Conservation (phyloP, 1,140 invertebrate genomes). For the Coboldia fuscipes region DNA sequence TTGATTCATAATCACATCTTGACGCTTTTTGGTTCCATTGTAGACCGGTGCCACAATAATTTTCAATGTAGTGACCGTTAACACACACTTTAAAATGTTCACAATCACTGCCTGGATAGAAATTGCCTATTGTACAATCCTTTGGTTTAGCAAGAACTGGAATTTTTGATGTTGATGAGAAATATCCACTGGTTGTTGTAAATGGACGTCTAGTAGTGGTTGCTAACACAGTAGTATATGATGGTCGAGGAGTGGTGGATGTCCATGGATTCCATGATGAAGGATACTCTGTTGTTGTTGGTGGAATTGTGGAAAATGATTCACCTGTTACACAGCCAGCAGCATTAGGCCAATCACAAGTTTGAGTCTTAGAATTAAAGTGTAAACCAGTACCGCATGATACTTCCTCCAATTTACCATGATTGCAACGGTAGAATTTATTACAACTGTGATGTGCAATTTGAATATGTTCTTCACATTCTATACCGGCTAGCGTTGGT, state of each 20-base stretch:
- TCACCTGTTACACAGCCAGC: conserved; percentile 28
- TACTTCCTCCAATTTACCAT: conserved; percentile 11
- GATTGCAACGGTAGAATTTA: conserved; percentile 16
- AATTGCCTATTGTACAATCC: no score
- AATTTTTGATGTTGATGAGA: conserved; percentile 1
- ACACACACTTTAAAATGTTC: conserved; percentile 45
- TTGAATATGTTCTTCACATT: conserved; percentile 26
- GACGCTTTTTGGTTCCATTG: conserved; percentile 36
- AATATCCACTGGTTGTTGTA: background rate
- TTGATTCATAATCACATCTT: conserved; percentile 35
- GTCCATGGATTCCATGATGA: conserved; percentile 8
- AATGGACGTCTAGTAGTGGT: background rate
- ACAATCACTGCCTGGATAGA: conserved; percentile 35
- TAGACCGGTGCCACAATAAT: conserved; percentile 44
- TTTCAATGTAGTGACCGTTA: conserved; percentile 35
- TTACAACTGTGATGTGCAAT: conserved; percentile 22
- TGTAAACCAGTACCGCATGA: conserved; percentile 43
- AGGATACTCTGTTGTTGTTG: conserved; percentile 2
- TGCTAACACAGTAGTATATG: background rate
- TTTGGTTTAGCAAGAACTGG: no score
- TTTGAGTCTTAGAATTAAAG: conserved; percentile 49
- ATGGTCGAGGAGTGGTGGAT: no score
- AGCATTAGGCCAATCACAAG: conserved; percentile 57
- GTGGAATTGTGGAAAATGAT: background rate
- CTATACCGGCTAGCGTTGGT: conserved; percentile 11